Base-by-base conservation (phyloP, 53 echinoderm and acorn worm genomes). In the Mesocentrotus franciscanus region DNA sequence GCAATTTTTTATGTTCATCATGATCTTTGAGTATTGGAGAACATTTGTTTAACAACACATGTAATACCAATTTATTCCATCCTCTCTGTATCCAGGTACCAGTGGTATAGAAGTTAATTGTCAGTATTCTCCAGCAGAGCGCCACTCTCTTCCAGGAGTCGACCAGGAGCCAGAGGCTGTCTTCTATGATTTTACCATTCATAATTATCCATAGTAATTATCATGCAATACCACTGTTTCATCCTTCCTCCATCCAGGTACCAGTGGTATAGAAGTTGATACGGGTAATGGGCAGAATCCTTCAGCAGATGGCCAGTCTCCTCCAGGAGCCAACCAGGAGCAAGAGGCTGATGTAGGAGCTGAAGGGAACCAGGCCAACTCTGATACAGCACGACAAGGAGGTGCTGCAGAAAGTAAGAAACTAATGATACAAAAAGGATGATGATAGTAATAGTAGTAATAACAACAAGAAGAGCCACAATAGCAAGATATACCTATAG, bases 211-310 rank as follows among this genome's bases (percentile, higher is more conserved):
- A 15, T 13, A 24, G 0, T 10, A 24, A 17, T 71, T 24, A n/a
- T n/a, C 10, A n/a, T n/a, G n/a, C n/a, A 26, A 71, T 71, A 71
- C 71, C 27, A 71, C 10, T 71, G n/a, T 72, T 72, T 81, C 32
- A 81, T 81, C 75, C 11, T 81, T 36, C 64, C 34, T 87, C 27
- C 49, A 64, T 36, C 4, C 91, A 91, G 91, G 91, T 64, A 64
- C 91, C 6, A 60, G 18, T 90, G 90, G 90, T 60, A 61, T 91
- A 66, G 91, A 66, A 20, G 91, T 91, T 62, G 91, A 91, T 39
- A 58, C 91, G 0, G 91, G 91, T 91, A 61, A 11, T 42, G 91
- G 91, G 14, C 91, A 91, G 66, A 4, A 12, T 57, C 66, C 91
- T 64, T n/a, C 64, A 0, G 64, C 18, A 20, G 91, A 8, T 9